These are phyloP conservation scores for Aethes cnicana DNA, from an alignment of 2,888 invertebrate genomes.

Conservation along the genomic window DNA sequence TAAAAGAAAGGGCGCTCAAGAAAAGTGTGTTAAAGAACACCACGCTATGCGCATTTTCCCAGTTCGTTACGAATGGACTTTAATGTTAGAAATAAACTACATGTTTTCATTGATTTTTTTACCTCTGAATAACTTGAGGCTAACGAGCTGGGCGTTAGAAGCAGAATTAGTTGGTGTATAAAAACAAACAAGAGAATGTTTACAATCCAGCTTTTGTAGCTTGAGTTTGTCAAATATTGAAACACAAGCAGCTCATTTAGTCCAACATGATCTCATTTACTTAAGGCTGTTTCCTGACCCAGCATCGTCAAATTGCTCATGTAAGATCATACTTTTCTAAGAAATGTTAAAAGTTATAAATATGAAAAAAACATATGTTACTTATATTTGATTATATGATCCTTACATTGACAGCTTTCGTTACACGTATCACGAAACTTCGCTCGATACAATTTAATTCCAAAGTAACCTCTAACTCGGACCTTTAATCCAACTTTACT, in stretches of 20 bases:
- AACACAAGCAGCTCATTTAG: neutral
- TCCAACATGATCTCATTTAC: neutral
- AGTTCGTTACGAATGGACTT: neutral
- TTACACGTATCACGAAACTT: too few species aligned
- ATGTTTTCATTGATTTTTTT: slow-evolving; percentile 13
- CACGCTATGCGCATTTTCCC: neutral
- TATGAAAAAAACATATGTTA: too few species aligned
- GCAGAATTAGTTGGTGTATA: slow-evolving; percentile 3
- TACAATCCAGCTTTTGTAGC: slow-evolving; percentile 6
- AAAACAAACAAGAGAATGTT: slow-evolving; percentile 5
- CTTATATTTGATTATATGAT: too few species aligned
- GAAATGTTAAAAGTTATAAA: too few species aligned
- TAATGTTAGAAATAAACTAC: neutral
- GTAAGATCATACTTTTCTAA: too few species aligned
- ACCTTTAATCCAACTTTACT: too few species aligned
- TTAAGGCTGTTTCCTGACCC: too few species aligned
- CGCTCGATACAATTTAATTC: too few species aligned
- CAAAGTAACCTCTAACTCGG: too few species aligned
- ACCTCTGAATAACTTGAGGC: slow-evolving; percentile 17
- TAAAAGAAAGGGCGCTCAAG: slow-evolving; percentile 13
- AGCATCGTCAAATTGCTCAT: too few species aligned
- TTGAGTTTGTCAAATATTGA: slow-evolving; percentile 4
- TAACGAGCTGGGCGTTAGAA: slow-evolving; percentile 8
- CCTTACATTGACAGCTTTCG: too few species aligned
- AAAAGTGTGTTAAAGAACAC: neutral